These are phyloP conservation scores for Sympetrum striolatum DNA, from an alignment of 2,888 invertebrate genomes.

Conservation along the genomic window DNA sequence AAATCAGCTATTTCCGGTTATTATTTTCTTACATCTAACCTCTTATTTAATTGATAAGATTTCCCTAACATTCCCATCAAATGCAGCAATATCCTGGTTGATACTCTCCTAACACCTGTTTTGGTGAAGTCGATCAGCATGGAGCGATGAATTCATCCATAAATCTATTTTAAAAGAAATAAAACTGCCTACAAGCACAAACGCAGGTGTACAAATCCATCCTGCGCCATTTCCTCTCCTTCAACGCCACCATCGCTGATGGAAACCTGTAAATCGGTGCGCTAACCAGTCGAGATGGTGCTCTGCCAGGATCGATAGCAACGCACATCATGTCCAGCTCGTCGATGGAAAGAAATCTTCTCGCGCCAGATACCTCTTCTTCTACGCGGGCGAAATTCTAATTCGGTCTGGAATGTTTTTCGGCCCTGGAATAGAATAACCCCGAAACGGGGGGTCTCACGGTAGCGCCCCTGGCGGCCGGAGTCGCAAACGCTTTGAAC, in stretches of 20 bases:
- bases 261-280: not conserved
- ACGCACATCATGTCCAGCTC: not conserved
- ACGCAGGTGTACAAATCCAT: too few relatives aligned
- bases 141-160: too few relatives aligned
- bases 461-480: not conserved
- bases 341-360: not conserved
- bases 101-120: too few relatives aligned
- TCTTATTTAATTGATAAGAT: too few relatives aligned
- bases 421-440: not conserved
- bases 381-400: not conserved
- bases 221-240: not conserved
- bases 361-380: not conserved
- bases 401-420: not conserved
- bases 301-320: not conserved
- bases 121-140: too few relatives aligned
- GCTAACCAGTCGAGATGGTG: not conserved
- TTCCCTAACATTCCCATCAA: too few relatives aligned
- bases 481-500: not conserved
- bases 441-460: not conserved
- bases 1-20: too few relatives aligned
- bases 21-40: too few relatives aligned
- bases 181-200: too few relatives aligned
- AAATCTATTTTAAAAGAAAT: too few relatives aligned
- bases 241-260: not conserved
- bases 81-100: too few relatives aligned